Base-by-base conservation (phyloP, 2,888 invertebrate species). In the Cerceris rybyensis region DNA sequence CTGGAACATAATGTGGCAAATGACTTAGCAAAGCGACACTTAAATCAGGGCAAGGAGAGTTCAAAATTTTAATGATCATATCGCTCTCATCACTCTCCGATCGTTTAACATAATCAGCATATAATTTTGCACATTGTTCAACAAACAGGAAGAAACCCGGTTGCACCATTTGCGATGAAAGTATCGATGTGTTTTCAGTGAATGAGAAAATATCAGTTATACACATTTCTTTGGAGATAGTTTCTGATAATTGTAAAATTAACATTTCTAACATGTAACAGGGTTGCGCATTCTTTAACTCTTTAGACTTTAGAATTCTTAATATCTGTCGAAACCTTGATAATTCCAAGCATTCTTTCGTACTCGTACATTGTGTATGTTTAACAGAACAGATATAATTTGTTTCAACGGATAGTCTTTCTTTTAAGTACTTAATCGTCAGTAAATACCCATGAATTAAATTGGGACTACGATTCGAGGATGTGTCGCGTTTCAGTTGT, bases 81-180 rank as follows among this genome's bases (percentile, higher is more conserved):
- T 67, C 63, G 7, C 8, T 17, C 14, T 76, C 14, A 43, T 78
- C 39, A 11, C 57, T 39, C 55, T 41, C 67, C 16, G 82, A 72
- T 8, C 17, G 43, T 64, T 78, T 83, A 9, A 85, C 11, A 58
- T 71, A 57, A 1, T 63, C 17, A 7, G 83, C 84, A 9, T 84
- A 84, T 6, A 87, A 67, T 43, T 68, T 75, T 60, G 79, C 80
- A 6, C 85, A 71, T 61, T 82, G 60, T 17, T 88, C 85, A 2
- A 88, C 11, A 59, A 88, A 91, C 52, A 88, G 87, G 42, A 79
- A 86, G 73, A 89, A 90, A 7, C 90, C 90, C n/a, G 90, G 90
- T 28, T 80, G 78, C 1, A 58, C 75, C 1, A 78, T 76, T 9
- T 86, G 78, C 0, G 50, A 59, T 16, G 66, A 59, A 7, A 68